Evolutionary conservation across 2,113 vertebrate species (phyloP).

Genomic region (Archilochus colubris): DNA sequence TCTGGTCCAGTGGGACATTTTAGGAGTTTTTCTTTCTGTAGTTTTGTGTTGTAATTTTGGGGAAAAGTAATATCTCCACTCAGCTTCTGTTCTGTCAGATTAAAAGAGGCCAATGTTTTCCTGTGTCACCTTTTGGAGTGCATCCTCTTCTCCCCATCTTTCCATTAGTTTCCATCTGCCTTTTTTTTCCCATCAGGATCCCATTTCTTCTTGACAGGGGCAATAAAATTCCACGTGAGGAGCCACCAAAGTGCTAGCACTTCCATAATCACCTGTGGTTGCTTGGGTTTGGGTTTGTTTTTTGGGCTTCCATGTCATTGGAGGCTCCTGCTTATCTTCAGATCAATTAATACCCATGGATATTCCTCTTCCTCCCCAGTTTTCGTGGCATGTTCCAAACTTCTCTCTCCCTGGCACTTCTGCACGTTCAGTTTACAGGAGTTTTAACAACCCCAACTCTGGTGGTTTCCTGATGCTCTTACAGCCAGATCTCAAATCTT

Average conservation of each 20-base stretch:
- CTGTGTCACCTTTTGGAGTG: neutral
- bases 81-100: neutral
- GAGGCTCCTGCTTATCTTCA: neutral
- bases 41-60: neutral
- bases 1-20: neutral
- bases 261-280: neutral
- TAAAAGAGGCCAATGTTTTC: neutral
- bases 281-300: neutral
- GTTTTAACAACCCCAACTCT: neutral
- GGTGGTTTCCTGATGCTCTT: neutral
- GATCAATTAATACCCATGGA: neutral
- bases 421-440: neutral
- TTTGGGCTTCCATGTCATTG: rapidly evolving
- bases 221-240: neutral
- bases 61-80: rapidly evolving
- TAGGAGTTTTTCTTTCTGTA: neutral
- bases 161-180: neutral
- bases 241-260: neutral
- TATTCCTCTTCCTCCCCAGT: neutral
- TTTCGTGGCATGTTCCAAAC: neutral
- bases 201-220: neutral
- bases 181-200: neutral
- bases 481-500: neutral
- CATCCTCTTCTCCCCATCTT: neutral
- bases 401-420: neutral